Percentiles rank a stretch among this genome's conserved stretches.
Evolutionary conservation across 2,113 vertebrate genomes (phyloP).

Genomic region (Ochotona curzoniae): DNA sequence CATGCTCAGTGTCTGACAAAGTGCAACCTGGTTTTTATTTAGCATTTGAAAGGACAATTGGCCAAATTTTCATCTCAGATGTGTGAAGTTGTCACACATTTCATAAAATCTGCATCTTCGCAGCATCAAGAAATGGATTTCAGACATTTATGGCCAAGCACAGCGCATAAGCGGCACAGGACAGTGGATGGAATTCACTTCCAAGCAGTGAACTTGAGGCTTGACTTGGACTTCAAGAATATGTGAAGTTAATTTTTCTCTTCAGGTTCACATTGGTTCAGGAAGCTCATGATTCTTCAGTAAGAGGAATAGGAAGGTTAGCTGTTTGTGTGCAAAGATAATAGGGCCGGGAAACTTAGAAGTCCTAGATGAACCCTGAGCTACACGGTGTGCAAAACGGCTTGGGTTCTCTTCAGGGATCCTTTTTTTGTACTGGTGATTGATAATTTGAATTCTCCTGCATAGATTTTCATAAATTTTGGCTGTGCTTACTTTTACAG

Average conservation of each 20-base stretch:
- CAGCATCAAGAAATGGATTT: neutral
- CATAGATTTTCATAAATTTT: neutral
- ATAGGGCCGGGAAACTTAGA: neutral
- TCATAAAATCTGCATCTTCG: slow-evolving; percentile 1
- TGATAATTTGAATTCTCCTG: neutral
- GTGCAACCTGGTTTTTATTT: slow-evolving; percentile 53
- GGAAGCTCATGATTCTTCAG: neutral
- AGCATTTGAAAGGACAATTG: slow-evolving; percentile 50
- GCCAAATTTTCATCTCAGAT: slow-evolving; percentile 64
- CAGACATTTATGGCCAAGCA: slow-evolving; percentile 11
- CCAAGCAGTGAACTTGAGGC: neutral
- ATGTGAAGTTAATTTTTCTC: neutral
- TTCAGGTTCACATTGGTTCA: neutral
- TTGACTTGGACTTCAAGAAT: neutral
- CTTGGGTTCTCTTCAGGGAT: neutral
- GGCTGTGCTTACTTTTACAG: neutral
- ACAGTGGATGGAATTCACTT: neutral
- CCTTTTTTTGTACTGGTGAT: neutral
- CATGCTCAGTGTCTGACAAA: slow-evolving; percentile 18
- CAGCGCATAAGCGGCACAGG: neutral
- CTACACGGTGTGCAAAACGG: neutral
- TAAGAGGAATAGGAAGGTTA: neutral
- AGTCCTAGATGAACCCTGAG: neutral
- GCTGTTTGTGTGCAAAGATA: neutral
- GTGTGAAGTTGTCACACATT: slow-evolving; percentile 31